phyloP scores from a whole-genome alignment of 2,888 invertebrate species.

The Pachliopta kotzebuea region DNA sequence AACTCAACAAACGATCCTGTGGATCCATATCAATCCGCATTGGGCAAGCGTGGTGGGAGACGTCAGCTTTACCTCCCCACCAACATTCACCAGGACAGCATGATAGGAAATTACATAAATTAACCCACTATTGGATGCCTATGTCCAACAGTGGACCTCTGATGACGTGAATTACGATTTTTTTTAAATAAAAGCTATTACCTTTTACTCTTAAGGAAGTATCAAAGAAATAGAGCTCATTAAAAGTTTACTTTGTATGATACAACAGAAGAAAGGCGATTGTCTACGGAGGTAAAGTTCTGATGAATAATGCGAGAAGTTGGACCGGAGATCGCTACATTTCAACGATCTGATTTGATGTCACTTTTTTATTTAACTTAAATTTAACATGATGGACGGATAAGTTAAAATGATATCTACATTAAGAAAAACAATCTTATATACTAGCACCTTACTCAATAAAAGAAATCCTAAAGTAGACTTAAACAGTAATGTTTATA shows the following conservation, averaged over 20 bases:
- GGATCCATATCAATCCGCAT: no score
- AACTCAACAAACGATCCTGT: no score
- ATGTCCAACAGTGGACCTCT: no score
- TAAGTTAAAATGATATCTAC: not conserved
- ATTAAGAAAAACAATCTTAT: not conserved
- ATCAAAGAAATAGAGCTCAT: slow-evolving; percentile 33
- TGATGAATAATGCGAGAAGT: slow-evolving; percentile 40
- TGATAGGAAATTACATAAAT: no score
- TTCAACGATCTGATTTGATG: slow-evolving; percentile 29
- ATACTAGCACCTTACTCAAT: no score
- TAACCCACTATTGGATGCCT: no score
- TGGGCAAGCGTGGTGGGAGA: no score
- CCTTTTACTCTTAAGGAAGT: not conserved
- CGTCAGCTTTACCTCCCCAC: no score
- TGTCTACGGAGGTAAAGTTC: slow-evolving; percentile 38
- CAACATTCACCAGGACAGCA: no score
- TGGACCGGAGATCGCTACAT: slow-evolving; percentile 26
- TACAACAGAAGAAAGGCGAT: slow-evolving; percentile 37
- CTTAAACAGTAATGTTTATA: no score
- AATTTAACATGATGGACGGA: not conserved
- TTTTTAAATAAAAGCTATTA: not conserved
- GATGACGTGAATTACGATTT: no score
- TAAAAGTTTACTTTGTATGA: slow-evolving; percentile 38
- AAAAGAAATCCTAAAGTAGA: no score
- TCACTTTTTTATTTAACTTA: slow-evolving; percentile 24